A percentile compares a stretch with the other conserved stretches of the same genome.
Evolutionary conservation across 2,888 invertebrate genomes (phyloP).

Genomic region (Tuberolachnus salignus): DNA sequence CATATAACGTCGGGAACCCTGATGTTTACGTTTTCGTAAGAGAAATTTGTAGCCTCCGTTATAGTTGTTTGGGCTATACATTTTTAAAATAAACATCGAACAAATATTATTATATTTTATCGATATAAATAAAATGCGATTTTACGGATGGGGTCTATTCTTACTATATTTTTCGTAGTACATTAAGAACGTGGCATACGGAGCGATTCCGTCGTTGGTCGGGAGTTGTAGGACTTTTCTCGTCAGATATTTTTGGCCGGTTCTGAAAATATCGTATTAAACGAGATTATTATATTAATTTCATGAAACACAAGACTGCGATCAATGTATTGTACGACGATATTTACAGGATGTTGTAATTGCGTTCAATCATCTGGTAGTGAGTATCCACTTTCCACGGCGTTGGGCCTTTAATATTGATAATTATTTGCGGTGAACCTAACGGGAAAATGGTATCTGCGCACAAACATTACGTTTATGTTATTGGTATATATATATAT

Average conservation of each 20-base stretch:
- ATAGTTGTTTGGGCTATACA: neutral
- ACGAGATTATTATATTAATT: neutral
- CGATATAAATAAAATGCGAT: neutral
- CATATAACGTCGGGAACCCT: neutral
- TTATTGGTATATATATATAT: neutral
- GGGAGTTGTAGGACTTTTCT: neutral
- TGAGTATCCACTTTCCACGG: neutral
- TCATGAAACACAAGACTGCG: neutral
- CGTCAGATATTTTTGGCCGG: neutral
- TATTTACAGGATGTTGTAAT: neutral
- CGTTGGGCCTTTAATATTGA: neutral
- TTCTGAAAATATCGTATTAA: neutral
- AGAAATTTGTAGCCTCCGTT: neutral
- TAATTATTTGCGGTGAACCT: neutral
- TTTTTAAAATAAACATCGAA: neutral
- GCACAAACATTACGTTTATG: neutral
- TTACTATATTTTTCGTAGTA: slow-evolving; percentile 15
- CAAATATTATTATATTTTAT: neutral
- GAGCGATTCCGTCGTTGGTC: too few species aligned
- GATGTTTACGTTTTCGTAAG: neutral
- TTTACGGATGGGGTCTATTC: neutral
- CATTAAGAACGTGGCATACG: rapidly evolving
- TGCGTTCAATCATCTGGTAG: neutral
- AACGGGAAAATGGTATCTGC: neutral
- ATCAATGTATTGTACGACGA: neutral